Evolutionary conservation across 2,888 invertebrate genomes (phyloP), one percentile per base, ranked within the genome.

Genomic region (Andrena minutula): DNA sequence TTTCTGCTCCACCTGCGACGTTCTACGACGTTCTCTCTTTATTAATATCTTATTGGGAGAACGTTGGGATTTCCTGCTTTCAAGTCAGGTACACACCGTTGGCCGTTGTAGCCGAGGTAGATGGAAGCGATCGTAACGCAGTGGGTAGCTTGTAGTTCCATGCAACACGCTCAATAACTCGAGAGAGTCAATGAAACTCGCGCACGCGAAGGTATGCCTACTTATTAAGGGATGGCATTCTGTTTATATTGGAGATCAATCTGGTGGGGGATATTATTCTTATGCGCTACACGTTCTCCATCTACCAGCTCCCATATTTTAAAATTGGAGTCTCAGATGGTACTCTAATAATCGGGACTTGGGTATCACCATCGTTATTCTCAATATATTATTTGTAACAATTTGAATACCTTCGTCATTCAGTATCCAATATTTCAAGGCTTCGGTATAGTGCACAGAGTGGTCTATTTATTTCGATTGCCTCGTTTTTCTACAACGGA

Each of bases 231-330:
- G 82, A 75, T 60, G 69, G 23, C 26, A 75, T 69, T 78, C 76
- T 84, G 84, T 74, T 88, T 83, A 75, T 75, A 77, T 86, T 81
- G 49, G 75, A 83, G 76, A 82, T 84, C 63, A 78, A 77, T 83
- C 76, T 20, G 73, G 35, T 41, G 65, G 79, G 23, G 32, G 61
- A n/a, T 30, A 58, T 66, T 26, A 58, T 49, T 66, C 51, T 58
- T 23, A 20, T 28, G 49, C 12, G 20, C 71, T 60, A 41, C 51
- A 16, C 28, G 41, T 51, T 20, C 20, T 53, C 20, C 3, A n/a
- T 7, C 53, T 20, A 53, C 20, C n/a, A n/a, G 20, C 8, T 53
- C 8, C 8, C 3, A 20, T 10, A 53, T 53, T 8, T 20, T 53
- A 53, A 20, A 53, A 20, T 8, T 53, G 8, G 7, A 20, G n/a